A percentile compares a stretch with the other conserved stretches of the same genome.
Conservation (phyloP, 2,113 vertebrate genomes). For the Chlamydotis undulata region DNA sequence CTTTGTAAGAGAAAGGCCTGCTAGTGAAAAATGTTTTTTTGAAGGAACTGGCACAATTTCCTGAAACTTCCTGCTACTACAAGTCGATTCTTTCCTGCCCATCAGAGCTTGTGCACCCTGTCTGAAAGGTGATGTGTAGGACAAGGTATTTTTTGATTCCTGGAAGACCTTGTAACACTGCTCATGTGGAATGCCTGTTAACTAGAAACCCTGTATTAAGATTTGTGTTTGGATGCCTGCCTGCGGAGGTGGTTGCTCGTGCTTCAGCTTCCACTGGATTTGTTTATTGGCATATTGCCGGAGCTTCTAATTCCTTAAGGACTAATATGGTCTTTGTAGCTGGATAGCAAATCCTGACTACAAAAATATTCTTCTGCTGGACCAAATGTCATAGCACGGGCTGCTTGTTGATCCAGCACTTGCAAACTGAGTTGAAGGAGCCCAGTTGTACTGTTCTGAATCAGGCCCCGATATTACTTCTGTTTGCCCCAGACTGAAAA, state of each 20-base stretch:
- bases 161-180: neutral
- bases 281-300: neutral
- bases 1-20: neutral
- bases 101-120: neutral
- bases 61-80: neutral
- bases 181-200: neutral
- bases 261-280: slow-evolving; percentile 25
- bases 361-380: neutral
- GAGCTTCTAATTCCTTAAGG: neutral
- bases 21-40: neutral
- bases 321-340: neutral
- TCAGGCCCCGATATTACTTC: neutral
- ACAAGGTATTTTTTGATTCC: neutral
- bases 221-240: neutral
- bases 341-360: neutral
- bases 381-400: neutral
- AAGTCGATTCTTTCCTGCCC: neutral
- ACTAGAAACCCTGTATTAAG: neutral
- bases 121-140: neutral
- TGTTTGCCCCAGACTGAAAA: neutral
- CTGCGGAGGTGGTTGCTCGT: neutral
- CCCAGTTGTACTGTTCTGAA: neutral
- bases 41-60: neutral
- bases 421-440: neutral
- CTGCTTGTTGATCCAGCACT: neutral